phyloP scores from a whole-genome alignment of 2,113 vertebrate species.

The Pelodiscus sinensis region DNA sequence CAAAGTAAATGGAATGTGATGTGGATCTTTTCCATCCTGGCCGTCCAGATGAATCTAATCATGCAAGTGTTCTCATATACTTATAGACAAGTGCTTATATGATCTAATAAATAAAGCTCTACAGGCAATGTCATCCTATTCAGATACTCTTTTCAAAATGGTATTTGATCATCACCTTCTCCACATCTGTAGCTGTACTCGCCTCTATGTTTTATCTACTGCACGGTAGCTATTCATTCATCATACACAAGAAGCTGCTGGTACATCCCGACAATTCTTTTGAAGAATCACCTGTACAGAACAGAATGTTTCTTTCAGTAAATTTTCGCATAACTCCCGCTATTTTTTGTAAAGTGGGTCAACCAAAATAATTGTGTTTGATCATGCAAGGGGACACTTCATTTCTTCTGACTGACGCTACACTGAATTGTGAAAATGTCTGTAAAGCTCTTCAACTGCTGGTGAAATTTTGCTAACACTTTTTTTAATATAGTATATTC shows the following conservation, averaged over 20 bases:
- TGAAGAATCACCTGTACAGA: neutral
- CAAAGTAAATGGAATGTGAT: neutral
- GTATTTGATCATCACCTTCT: neutral
- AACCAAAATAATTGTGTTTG: neutral
- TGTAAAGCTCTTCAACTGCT: constrained; percentile 51
- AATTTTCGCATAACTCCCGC: neutral
- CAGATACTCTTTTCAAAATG: neutral
- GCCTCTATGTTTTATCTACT: neutral
- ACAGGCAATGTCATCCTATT: neutral
- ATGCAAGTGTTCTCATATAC: neutral
- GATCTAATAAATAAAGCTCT: neutral
- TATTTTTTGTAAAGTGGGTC: neutral
- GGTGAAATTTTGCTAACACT: constrained; percentile 61
- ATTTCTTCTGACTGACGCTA: constrained; percentile 53
- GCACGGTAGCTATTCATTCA: neutral
- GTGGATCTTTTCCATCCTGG: rapidly evolving
- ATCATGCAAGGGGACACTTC: constrained; percentile 8
- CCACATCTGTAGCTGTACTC: neutral
- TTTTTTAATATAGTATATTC: constrained; percentile 66
- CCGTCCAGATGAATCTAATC: neutral
- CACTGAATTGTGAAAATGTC: constrained; percentile 36
- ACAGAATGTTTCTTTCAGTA: neutral
- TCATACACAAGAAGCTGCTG: neutral
- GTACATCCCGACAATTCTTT: neutral
- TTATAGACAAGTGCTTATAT: neutral